Conservation (phyloP, 92 coral and sea anemone genomes). For the Epizoanthus rinbou region DNA sequence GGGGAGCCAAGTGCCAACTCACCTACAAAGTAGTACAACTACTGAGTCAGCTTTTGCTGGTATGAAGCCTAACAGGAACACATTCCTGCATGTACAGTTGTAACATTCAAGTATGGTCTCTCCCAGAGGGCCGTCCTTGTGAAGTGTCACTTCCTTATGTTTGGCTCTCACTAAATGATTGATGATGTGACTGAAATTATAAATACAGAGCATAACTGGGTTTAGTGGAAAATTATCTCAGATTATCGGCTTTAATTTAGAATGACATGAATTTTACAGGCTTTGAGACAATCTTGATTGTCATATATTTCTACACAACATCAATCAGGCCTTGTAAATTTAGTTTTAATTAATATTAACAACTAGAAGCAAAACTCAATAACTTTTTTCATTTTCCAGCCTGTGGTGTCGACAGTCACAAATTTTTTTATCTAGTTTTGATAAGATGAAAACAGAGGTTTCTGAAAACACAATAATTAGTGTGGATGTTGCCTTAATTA, state of each 20-base stretch:
- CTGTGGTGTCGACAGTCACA: too few relatives aligned
- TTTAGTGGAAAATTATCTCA: too few relatives aligned
- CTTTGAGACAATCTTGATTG: neutral
- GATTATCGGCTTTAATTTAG: neutral
- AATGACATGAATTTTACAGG: neutral
- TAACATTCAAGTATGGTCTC: slow-evolving; percentile 96
- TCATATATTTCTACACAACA: neutral
- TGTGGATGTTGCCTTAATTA: too few relatives aligned
- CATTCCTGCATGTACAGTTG: slow-evolving; percentile 97
- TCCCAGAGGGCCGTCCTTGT: slow-evolving; percentile 97
- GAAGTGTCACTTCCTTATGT: slow-evolving; percentile 98
- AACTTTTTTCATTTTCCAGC: too few relatives aligned
- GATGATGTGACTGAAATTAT: slow-evolving; percentile 82
- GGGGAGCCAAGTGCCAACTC: slow-evolving; percentile 7
- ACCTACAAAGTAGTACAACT: slow-evolving; percentile 96
- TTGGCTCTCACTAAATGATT: slow-evolving; percentile 98
- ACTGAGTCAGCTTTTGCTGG: slow-evolving; percentile 99
- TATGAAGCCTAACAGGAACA: slow-evolving; percentile 92
- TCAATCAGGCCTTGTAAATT: too few relatives aligned
- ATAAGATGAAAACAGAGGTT: too few relatives aligned
- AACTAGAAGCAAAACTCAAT: too few relatives aligned
- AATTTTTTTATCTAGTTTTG: too few relatives aligned
- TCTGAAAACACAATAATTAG: too few relatives aligned
- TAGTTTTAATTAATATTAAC: too few relatives aligned
- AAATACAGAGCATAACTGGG: neutral